Evolutionary conservation across 2,113 vertebrate genomes (phyloP).

Genomic region (Tachuris rubrigastra): DNA sequence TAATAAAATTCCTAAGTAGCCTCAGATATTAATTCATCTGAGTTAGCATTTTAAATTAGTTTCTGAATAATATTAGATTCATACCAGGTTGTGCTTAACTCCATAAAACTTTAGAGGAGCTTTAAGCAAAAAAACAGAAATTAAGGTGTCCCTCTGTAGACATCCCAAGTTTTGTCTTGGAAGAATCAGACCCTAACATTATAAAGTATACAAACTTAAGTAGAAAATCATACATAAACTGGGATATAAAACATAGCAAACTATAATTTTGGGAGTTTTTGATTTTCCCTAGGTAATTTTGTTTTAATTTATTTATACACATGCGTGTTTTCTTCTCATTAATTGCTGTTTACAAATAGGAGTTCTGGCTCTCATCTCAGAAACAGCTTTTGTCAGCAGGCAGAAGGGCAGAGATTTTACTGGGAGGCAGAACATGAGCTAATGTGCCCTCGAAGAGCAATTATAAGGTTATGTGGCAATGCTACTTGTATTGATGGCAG

Average conservation of each 20-base stretch:
- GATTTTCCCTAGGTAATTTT: background rate
- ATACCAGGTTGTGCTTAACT: background rate
- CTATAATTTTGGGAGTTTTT: background rate
- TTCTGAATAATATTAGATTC: background rate
- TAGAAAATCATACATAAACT: background rate
- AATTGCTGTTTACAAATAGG: background rate
- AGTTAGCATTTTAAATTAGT: background rate
- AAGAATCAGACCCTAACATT: background rate
- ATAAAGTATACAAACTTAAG: background rate
- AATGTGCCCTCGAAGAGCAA: background rate
- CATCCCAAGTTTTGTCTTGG: background rate
- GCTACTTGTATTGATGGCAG: background rate
- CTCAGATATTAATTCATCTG: background rate
- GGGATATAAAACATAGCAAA: background rate
- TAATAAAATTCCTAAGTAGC: background rate
- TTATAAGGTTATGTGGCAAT: background rate
- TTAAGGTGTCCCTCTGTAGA: background rate
- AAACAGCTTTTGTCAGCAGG: background rate
- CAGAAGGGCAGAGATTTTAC: background rate
- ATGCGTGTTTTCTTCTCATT: accelerated
- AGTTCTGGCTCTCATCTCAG: background rate
- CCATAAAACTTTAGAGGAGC: background rate
- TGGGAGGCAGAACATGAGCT: background rate
- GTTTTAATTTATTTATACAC: background rate
- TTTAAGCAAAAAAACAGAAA: background rate